Conservation (phyloP, 2,113 vertebrate genomes). For the Plotosus lineatus region DNA sequence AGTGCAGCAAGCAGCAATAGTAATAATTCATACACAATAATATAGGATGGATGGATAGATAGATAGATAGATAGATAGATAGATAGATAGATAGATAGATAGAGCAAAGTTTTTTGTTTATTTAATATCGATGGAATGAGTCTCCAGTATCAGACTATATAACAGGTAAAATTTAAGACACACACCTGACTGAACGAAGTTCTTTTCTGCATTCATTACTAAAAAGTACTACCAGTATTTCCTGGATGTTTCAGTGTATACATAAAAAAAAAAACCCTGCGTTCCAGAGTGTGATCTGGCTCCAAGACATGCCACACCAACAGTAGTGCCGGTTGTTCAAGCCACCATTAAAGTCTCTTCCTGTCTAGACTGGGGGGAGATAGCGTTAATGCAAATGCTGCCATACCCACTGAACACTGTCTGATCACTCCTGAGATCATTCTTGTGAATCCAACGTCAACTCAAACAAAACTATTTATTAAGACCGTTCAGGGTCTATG, state of each 20-base stretch:
- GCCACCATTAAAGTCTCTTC: slow-evolving; percentile 58
- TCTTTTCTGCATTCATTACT: neutral
- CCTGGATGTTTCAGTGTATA: neutral
- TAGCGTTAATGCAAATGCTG: slow-evolving; percentile 72
- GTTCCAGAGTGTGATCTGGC: slow-evolving; percentile 20
- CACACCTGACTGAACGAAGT: neutral
- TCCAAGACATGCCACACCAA: slow-evolving; percentile 42
- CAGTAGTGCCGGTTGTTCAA: slow-evolving; percentile 60
- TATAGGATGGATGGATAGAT: neutral
- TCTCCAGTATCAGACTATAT: neutral
- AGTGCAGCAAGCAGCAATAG: neutral
- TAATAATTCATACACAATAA: neutral
- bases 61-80: neutral
- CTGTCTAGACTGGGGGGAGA: slow-evolving; percentile 78
- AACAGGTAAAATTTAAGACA: neutral
- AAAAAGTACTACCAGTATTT: neutral
- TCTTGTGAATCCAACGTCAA: slow-evolving; percentile 37
- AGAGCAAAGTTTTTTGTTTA: neutral
- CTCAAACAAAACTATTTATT: too few species aligned
- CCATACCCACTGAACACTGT: slow-evolving; percentile 61
- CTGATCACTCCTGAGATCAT: slow-evolving; percentile 62
- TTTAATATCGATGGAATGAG: neutral
- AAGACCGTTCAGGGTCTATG: neutral
- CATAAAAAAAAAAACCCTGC: neutral
- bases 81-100: neutral